Conservation (phyloP, 2,113 vertebrate species). For the Xiphophorus couchianus region DNA sequence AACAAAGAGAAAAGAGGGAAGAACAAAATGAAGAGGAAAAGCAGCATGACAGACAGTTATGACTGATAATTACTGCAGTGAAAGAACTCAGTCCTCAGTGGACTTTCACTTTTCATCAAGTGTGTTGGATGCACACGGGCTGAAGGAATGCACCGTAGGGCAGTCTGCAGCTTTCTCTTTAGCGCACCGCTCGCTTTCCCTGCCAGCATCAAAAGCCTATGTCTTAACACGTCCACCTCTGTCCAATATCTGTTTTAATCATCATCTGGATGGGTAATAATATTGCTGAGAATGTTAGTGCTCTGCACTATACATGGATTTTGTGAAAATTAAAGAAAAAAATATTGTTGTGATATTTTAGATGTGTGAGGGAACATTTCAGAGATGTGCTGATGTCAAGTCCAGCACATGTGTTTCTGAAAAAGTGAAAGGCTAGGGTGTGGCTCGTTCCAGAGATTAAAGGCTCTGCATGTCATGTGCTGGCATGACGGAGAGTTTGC, state of each 20-base stretch:
- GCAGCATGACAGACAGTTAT: constrained; percentile 25
- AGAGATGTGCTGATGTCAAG: constrained; percentile 25
- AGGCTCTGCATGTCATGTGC: constrained; percentile 57
- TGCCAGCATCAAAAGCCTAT: constrained; percentile 23
- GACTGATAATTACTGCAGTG: constrained; percentile 32
- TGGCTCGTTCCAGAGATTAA: constrained; percentile 55
- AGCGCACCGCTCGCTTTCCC: constrained; percentile 18
- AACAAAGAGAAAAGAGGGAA: no score
- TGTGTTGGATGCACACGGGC: constrained; percentile 57
- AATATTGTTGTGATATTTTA: neutral
- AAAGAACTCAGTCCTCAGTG: constrained; percentile 51
- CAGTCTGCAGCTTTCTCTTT: constrained; percentile 58
- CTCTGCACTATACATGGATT: neutral
- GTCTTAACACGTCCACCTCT: constrained; percentile 63
- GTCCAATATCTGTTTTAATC: constrained; percentile 32
- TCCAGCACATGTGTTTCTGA: constrained; percentile 35
- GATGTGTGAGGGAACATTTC: neutral
- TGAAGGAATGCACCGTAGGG: constrained; percentile 76
- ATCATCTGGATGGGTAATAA: neutral
- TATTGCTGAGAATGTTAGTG: neutral
- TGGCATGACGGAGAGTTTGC: constrained; percentile 34
- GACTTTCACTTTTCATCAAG: constrained; percentile 71
- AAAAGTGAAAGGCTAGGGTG: constrained; percentile 28
- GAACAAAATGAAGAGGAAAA: constrained; percentile 12
- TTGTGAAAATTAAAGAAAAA: neutral